These are phyloP conservation scores for Sphaerophoria rueppellii DNA, from an alignment of 2,888 invertebrate species.

Conservation along the genomic window DNA sequence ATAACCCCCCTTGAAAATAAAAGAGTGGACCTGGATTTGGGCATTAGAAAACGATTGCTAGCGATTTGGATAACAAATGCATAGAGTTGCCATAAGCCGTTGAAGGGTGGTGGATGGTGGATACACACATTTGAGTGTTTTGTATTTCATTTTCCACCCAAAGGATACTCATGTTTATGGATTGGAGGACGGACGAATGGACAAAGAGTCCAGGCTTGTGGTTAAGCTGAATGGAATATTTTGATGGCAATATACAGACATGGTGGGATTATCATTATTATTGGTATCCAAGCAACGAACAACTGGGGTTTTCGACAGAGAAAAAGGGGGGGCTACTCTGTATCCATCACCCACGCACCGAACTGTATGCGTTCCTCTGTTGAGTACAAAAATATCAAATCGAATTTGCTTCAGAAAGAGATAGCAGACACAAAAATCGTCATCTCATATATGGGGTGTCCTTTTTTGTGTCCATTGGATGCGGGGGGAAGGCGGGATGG, in stretches of 20 bases:
- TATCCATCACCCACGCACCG: conserved; percentile 24
- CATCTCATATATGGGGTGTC: conserved; percentile 60
- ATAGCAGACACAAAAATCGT: conserved; percentile 52
- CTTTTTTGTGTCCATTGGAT: conserved; percentile 11
- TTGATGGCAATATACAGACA: conserved; percentile 70
- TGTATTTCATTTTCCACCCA: conserved; percentile 68
- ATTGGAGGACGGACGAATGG: conserved; percentile 11
- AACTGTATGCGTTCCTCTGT: not conserved
- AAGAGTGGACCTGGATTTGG: conserved; percentile 31
- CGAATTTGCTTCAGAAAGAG: conserved; percentile 51
- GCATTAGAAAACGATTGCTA: conserved; percentile 72
- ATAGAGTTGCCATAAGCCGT: conserved; percentile 39
- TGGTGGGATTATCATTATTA: conserved; percentile 72
- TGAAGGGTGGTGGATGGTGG: not conserved
- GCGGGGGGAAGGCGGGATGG: conserved; percentile 6
- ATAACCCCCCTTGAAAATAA: conserved; percentile 16
- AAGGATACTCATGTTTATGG: conserved; percentile 39
- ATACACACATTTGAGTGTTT: conserved; percentile 58
- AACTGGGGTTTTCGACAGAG: not conserved
- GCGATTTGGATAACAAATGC: conserved; percentile 69
- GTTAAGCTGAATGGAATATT: conserved; percentile 68
- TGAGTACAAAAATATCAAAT: conserved; percentile 36
- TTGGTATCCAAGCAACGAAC: conserved; percentile 71
- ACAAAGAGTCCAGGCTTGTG: conserved; percentile 57
- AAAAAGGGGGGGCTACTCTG: not conserved